These are phyloP conservation scores for Paguma larvata DNA, from an alignment of 2,797 vertebrate genomes.

Conservation along the genomic window DNA sequence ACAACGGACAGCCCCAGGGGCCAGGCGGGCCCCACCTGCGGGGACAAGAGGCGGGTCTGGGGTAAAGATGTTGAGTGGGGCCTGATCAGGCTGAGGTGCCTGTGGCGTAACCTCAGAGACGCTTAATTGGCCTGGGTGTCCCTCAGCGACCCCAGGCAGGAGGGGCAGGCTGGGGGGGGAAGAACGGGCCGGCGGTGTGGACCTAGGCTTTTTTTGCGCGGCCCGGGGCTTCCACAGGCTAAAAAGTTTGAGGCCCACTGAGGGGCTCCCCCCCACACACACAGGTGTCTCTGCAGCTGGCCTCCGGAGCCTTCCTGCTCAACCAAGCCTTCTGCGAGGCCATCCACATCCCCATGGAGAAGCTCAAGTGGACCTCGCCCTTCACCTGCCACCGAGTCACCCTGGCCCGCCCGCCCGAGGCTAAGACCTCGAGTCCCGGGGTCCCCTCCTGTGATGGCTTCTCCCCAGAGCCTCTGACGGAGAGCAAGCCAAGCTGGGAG, in stretches of 20 bases:
- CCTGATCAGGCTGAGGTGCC: not conserved
- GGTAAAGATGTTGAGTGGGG: not conserved
- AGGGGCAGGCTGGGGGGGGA: too few relatives aligned
- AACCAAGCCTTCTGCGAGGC: slow-evolving; percentile 92
- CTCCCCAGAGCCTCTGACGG: slow-evolving; percentile 79
- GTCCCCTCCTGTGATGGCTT: slow-evolving; percentile 78
- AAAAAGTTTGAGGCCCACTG: slow-evolving; percentile 4
- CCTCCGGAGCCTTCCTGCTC: slow-evolving; percentile 94
- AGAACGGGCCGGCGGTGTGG: fast-evolving
- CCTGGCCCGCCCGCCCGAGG: slow-evolving; percentile 88
- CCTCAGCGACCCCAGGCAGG: not conserved
- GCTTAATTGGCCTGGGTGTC: not conserved
- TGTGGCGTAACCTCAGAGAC: not conserved
- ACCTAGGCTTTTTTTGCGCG: too few relatives aligned
- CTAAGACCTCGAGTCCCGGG: not conserved
- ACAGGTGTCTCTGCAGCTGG: slow-evolving; percentile 95
- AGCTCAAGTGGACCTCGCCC: slow-evolving; percentile 97
- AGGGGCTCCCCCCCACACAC: not conserved
- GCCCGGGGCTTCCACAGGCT: not conserved
- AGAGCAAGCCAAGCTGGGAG: slow-evolving; percentile 82
- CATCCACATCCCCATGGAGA: slow-evolving; percentile 95
- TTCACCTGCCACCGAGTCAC: slow-evolving; percentile 94
- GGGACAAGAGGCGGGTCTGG: not conserved
- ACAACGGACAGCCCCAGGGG: not conserved
- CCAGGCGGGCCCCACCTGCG: not conserved